Base-by-base conservation (phyloP, 2,797 vertebrate species). In the Cyprinella venusta region DNA sequence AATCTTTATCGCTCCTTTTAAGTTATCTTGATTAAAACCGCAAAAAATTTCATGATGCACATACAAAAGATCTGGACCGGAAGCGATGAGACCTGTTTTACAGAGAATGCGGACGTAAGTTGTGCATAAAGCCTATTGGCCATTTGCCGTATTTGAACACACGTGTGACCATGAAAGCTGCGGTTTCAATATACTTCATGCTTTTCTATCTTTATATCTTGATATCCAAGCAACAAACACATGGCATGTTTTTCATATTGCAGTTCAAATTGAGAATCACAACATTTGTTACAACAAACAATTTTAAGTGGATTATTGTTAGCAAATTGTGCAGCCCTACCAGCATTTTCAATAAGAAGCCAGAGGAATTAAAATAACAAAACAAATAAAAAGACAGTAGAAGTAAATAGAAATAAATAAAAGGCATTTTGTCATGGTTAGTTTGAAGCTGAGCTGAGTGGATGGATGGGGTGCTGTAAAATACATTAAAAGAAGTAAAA, bases 381-480 rank as follows among this genome's bases (percentile, higher is more conserved):
- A 6, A 8, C 3, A 36, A 9, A 30, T 45, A 3, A 21, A 84
- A 56, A 76, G 75, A 40, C 8, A 59, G 54, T 30, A 1, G 21
- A 42, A 63, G 2, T n/a, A 9, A 21, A 75, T 2, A 52, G 45
- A 54, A 15, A 30, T 9, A 26, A 50, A 19, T 54, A 18, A 76
- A 18, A 45, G 9, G 16, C 30, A 52, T 18, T 84, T 79, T 59
- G 26, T 85, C 63, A 83, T 76, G 74, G 85, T 86, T 84, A 85
- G 78, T 84, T 68, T 77, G 74, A 76, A 74, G 50, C 71, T 80
- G 9, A 52, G 45, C 9, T 54, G 6, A 54, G 18, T 70, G 42
- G 77, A 89, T 82, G 79, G 56, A 79, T 70, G 65, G 68, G 79
- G 38, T 82, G 82, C 81, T 87, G 84, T 42, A 91, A 88, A 87